phyloP scores from a whole-genome alignment of 2,888 invertebrate genomes.

The Xylota segnis region DNA sequence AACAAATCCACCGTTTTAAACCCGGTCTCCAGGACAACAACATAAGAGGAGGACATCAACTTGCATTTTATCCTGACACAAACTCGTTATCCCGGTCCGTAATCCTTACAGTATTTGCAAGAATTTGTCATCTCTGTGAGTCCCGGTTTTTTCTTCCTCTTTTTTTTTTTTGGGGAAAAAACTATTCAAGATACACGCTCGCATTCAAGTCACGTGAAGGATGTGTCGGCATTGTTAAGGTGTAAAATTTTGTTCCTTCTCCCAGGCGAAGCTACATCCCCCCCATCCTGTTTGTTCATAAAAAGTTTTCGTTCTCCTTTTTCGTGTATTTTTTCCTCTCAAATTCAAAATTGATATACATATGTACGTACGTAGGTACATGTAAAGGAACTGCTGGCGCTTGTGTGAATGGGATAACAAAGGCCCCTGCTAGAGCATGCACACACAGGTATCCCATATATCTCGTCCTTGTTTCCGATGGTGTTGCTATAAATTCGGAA shows the following conservation, averaged over 20 bases:
- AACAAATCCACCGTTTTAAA: slow-evolving; percentile 15
- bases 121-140: not conserved
- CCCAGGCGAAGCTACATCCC: not conserved
- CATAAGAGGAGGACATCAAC: not conserved
- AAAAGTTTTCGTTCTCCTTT: slow-evolving; percentile 11
- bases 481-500: slow-evolving; percentile 30
- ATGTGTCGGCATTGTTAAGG: slow-evolving; percentile 50
- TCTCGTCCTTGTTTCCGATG: not conserved
- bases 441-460: not conserved
- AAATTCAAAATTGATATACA: slow-evolving; percentile 1
- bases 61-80: not conserved
- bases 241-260: slow-evolving; percentile 30
- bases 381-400: not conserved
- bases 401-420: not conserved
- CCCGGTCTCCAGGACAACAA: not conserved
- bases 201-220: slow-evolving; percentile 43
- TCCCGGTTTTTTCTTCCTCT: not conserved
- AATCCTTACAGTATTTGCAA: slow-evolving; percentile 34
- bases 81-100: not conserved
- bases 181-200: slow-evolving; percentile 7
- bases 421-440: not conserved
- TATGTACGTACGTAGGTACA: not conserved
- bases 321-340: not conserved
- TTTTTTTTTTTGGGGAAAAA: slow-evolving; percentile 4
- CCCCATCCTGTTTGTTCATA: not conserved